phyloP scores from a whole-genome alignment of 2,113 vertebrate genomes.

The Lepus europaeus region DNA sequence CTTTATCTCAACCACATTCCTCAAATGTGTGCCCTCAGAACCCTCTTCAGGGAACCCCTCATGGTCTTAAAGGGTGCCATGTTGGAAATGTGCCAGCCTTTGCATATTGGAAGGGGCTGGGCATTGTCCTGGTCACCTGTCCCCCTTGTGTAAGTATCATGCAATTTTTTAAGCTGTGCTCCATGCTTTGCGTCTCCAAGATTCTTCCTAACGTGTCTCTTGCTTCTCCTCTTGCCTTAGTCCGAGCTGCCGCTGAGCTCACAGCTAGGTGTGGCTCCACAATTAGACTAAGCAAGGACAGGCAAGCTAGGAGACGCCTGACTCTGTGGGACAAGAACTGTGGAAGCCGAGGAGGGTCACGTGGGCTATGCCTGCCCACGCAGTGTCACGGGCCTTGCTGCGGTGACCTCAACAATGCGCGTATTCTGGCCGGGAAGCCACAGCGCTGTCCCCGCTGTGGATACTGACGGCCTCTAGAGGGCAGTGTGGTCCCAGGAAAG shows the following conservation, averaged over 20 bases:
- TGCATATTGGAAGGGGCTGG: not conserved
- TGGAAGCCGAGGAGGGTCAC: not conserved
- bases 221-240: not conserved
- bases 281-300: not conserved
- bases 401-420: not conserved
- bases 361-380: not conserved
- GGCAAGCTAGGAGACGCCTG: not conserved
- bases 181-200: not conserved
- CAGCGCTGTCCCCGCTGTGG: not conserved
- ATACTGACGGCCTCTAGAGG: conserved; percentile 69
- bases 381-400: not conserved
- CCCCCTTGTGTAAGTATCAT: not conserved
- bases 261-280: not conserved
- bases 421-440: not conserved
- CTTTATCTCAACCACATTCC: not conserved
- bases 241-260: not conserved
- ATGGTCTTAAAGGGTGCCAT: not conserved
- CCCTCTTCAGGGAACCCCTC: not conserved
- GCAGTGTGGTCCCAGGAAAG: conserved; percentile 70
- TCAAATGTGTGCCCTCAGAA: not conserved
- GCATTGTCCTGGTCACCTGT: not conserved
- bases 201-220: not conserved
- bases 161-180: not conserved
- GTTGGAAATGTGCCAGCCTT: not conserved
- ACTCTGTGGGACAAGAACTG: not conserved